Percentiles rank a stretch among this genome's conserved stretches.
Evolutionary conservation across 2,113 vertebrate genomes (phyloP).

Genomic region (Triplophysa rosa): DNA sequence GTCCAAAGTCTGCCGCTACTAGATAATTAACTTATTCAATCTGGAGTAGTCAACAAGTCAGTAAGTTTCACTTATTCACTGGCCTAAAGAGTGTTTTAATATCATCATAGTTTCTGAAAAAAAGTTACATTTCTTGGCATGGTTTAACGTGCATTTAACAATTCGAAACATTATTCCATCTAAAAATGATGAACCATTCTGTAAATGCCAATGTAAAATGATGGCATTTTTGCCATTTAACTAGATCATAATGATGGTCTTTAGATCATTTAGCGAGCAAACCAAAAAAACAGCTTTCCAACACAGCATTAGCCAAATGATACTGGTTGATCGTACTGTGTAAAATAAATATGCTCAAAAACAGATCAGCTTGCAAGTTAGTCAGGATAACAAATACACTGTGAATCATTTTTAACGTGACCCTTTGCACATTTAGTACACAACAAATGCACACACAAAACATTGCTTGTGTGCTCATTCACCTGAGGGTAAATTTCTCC

Average conservation of each 20-base stretch:
- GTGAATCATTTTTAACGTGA: too few relatives aligned
- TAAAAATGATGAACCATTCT: too few relatives aligned
- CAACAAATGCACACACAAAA: background rate
- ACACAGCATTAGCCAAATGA: background rate
- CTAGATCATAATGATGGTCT: background rate
- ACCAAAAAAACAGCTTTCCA: background rate
- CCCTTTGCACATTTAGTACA: background rate
- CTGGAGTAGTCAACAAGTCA: slow-evolving; percentile 4
- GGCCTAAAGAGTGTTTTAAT: background rate
- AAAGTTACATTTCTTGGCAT: background rate
- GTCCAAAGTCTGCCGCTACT: slow-evolving; percentile 36
- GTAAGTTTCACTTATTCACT: background rate
- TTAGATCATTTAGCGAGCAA: background rate
- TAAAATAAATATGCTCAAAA: too few relatives aligned
- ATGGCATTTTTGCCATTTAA: too few relatives aligned
- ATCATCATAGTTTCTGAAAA: background rate
- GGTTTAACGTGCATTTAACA: background rate
- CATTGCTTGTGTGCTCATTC: background rate
- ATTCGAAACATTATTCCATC: too few relatives aligned
- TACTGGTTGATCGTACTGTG: background rate
- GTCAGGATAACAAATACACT: background rate
- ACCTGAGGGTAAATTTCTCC: slow-evolving; percentile 28
- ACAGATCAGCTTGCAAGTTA: background rate
- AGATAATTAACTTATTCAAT: background rate
- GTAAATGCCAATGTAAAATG: too few relatives aligned